Base-by-base conservation (phyloP, 1,140 invertebrate genomes). In the Rhizoglyphus robini region DNA sequence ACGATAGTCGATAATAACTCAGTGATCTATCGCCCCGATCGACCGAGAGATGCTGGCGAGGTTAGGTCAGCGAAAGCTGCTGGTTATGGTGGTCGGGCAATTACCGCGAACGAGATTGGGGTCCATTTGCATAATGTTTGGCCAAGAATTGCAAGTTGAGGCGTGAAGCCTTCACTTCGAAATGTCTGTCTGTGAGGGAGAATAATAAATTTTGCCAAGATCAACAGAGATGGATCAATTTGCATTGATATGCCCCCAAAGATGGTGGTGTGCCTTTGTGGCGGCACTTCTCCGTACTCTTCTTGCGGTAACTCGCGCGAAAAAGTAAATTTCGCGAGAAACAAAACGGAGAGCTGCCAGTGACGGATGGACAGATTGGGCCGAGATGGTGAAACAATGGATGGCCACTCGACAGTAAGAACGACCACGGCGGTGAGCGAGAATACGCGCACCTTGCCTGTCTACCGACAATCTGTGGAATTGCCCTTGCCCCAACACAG, bases 171-270 rank as follows among this genome's bases (percentile, higher is more conserved):
- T 8, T 54, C 23, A 23, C 51, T 8, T 54, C 23, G 51, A 25
- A 27, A 27, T 54, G 20, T 54, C 23, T 8, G 51, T 54, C 23
- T 23, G 20, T 8, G 20, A 23, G 51, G 8, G 8, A 54, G 51
- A 54, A 54, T 54, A 54, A 54, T 54, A 54, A 5, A 54, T 54
- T 41, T 54, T 54, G 51, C 8, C 31, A 25, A 8, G 51, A 54
- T 54, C 51, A 54, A 54, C 51, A 54, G 8, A 20, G 51, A 54
- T 54, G 51, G 51, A 54, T 54, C 51, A 54, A 54, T 54, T 54
- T 54, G 51, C 51, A 54, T 54, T 32, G 51, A 54, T 54, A 54
- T 54, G 31, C 36, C 8, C 18, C 18, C 36, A 41, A 41, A 8
- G 8, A 11, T 18, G 18, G 36, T 41, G 36, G 23, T 27, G 51